Conservation (phyloP, 2,113 vertebrate species). For the Rissa tridactyla region DNA sequence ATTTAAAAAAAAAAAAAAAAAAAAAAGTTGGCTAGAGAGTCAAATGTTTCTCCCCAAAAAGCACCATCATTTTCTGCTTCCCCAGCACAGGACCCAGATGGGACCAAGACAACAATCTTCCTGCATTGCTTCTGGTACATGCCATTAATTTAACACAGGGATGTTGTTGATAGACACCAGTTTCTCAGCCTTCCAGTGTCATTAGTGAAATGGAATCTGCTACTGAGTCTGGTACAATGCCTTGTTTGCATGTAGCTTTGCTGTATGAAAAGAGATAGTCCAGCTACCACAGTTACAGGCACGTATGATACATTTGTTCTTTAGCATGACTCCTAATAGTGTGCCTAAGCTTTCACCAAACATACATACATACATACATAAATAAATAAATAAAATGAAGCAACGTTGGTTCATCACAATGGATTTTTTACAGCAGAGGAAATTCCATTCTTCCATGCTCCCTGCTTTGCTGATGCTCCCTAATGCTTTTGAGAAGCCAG, state of each 20-base stretch:
- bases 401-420: neutral
- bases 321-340: neutral
- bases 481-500: neutral
- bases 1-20: neutral
- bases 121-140: conserved; percentile 26
- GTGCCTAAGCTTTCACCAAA: neutral
- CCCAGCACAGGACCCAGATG: conserved; percentile 10
- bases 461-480: neutral
- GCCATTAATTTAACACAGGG: conserved; percentile 48
- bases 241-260: neutral
- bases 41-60: neutral
- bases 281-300: neutral
- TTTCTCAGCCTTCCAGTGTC: conserved; percentile 40
- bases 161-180: conserved; percentile 33
- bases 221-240: neutral
- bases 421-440: neutral
- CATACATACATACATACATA: neutral
- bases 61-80: neutral
- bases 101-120: conserved; percentile 10
- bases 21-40: neutral
- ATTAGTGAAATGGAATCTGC: neutral
- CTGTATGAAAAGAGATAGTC: neutral
- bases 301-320: neutral
- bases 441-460: neutral
- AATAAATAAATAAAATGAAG: neutral